phyloP scores from a whole-genome alignment of 2,888 invertebrate genomes.

The Horisme vitalbata region DNA sequence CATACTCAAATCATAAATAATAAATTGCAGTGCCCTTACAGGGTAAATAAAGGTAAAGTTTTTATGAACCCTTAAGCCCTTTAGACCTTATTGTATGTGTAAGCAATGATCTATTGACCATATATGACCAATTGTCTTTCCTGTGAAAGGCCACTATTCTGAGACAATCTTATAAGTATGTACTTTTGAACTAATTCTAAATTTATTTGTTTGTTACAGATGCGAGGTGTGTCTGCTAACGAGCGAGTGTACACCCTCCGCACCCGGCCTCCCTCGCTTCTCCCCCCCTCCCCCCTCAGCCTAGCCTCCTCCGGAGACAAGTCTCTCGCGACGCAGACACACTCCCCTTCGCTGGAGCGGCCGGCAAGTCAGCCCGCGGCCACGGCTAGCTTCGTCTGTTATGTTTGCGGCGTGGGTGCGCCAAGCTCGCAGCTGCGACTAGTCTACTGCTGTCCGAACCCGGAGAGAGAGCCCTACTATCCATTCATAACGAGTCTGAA shows the following conservation, averaged over 20 bases:
- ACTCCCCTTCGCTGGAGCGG: slow-evolving; percentile 61
- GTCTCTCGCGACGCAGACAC: slow-evolving; percentile 59
- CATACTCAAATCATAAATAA: too few relatives aligned
- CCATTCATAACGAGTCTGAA: slow-evolving; percentile 92
- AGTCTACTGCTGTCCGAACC: slow-evolving; percentile 92
- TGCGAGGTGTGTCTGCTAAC: slow-evolving; percentile 87
- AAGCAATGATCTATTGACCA: too few relatives aligned
- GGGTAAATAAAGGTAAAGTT: too few relatives aligned
- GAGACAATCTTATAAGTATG: too few relatives aligned
- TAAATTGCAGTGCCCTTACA: too few relatives aligned
- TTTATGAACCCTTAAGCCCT: too few relatives aligned
- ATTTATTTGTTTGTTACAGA: slow-evolving; percentile 76
- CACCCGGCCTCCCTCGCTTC: slow-evolving; percentile 86
- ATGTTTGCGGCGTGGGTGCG: slow-evolving; percentile 92
- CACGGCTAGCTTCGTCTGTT: slow-evolving; percentile 89
- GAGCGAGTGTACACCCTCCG: slow-evolving; percentile 92
- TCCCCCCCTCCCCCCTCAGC: slow-evolving; percentile 75
- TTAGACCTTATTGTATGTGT: too few relatives aligned
- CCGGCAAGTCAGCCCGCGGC: slow-evolving; percentile 53
- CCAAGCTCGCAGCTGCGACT: slow-evolving; percentile 91
- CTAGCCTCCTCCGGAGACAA: slow-evolving; percentile 75
- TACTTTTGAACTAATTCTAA: too few relatives aligned
- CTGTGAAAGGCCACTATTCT: too few relatives aligned
- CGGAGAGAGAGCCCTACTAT: slow-evolving; percentile 94
- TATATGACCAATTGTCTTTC: too few relatives aligned